Evolutionary conservation across 2,113 vertebrate species (phyloP).

Genomic region (Silurus meridionalis): DNA sequence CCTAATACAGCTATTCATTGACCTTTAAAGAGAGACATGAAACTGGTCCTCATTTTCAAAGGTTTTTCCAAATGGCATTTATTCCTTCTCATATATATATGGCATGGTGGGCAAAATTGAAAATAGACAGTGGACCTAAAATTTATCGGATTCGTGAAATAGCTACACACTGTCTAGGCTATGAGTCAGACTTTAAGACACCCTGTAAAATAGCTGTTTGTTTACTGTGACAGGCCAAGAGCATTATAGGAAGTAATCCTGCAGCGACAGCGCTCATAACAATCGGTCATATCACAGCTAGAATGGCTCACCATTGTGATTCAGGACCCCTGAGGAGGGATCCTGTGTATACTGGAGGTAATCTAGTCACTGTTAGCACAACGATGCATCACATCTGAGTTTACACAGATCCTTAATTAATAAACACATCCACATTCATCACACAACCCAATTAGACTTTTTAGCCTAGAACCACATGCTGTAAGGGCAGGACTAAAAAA

Average conservation of each 20-base stretch:
- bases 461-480: slow-evolving; percentile 6
- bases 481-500: slow-evolving; percentile 1
- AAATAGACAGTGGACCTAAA: background rate
- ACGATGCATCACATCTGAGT: slow-evolving; percentile 31
- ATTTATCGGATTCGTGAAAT: background rate
- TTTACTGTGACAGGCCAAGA: slow-evolving; percentile 3
- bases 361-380: slow-evolving; percentile 20
- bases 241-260: slow-evolving; percentile 23
- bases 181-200: slow-evolving; percentile 11
- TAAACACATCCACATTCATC: slow-evolving; percentile 35
- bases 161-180: background rate
- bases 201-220: background rate
- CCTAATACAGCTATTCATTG: no score
- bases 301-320: slow-evolving; percentile 38
- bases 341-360: slow-evolving; percentile 5
- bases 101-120: no score
- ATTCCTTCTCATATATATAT: no score
- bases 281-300: slow-evolving; percentile 31
- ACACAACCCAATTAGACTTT: slow-evolving; percentile 36
- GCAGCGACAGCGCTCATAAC: slow-evolving; percentile 2
- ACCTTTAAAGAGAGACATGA: no score
- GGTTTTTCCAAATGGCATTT: no score
- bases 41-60: no score
- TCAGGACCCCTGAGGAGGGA: slow-evolving; percentile 3
- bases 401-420: slow-evolving; percentile 27